Base-by-base conservation (phyloP, 2,888 invertebrate species). In the Pterobdella sp. region DNA sequence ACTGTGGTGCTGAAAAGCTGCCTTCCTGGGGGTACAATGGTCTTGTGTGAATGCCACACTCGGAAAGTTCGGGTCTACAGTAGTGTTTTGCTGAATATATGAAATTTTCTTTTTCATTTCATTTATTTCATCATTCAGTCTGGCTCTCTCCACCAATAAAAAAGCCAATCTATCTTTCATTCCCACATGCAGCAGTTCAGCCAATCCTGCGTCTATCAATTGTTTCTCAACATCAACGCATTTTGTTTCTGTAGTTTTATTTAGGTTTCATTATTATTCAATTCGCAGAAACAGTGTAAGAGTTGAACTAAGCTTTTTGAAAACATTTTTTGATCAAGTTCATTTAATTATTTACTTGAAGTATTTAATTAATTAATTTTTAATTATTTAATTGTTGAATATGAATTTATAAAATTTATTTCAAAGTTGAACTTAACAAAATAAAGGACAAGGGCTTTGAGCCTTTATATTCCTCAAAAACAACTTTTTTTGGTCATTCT, bases 161-260 rank as follows among this genome's bases (percentile, higher is more conserved):
- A 82, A 84, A 2, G 85, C 84, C 72, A 85, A 83, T 81, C 85
- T 81, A 77, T 86, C 85, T 73, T 84, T 83, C 18, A 83, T 80
- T 3, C 82, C 80, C 31, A 82, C 81, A 42, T 81, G 78, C 22
- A 83, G 81, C 63, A 84, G 82, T 73, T 84, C 84, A 4, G 80
- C 81, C 69, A 85, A 78, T 0, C 84, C 84, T 75, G 84, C 84
- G 76, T 83, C 82, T 31, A 81, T 78, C 70, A 85, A 78, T 81
- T 85, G 82, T 72, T 82, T 81, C 32, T 78, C 76, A 3, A 81
- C 80, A 75, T 82, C 82, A 72, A 79, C 72, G 63, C 66, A 75
- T 1, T 60, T 60, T 32, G 49, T 70, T 66, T 74, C 75, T 75
- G 60, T 22, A 22, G 31, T 18, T 60, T 26, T 64, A 34, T 10